Evolutionary conservation across 2,888 invertebrate species (phyloP), one percentile per base, ranked within the genome.

Genomic region (Acrobasis consociella): DNA sequence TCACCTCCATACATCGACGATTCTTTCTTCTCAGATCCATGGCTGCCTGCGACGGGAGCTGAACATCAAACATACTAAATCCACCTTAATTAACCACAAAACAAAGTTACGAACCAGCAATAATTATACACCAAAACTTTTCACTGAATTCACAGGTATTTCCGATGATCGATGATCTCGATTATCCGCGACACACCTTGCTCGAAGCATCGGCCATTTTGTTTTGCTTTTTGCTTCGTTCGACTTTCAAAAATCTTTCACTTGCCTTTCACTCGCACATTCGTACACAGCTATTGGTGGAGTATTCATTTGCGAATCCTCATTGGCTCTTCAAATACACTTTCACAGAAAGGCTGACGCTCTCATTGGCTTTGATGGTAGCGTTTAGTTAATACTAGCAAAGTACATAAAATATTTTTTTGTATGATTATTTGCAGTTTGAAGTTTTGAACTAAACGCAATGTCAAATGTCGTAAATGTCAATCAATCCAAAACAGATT

Each of bases 71-170:
- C 78, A 87, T 86, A 84, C 81, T 87, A 84, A 85, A 86, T 90
- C 82, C 91, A 91, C 89, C 86, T 89, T 87, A 91, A 84, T 79
- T 83, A 84, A 89, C 84, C 91, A 91, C 91, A 91, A 91, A 83
- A 88, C 87, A 90, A 91, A 85, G 91, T 91, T 91, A 91, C 91
- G 91, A 87, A 91, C 91, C 91, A 91, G 91, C 75, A 82, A 75
- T 81, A 83, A 72, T 77, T 22, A 80, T 82, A 89, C 91, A 91
- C 91, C 89, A 80, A 82, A 88, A 89, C 88, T 86, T 83, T 91
- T 86, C 91, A 91, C 91, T 85, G 89, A 86, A 88, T 89, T 88
- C 83, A 84, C 86, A 75, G 83, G 80, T 79, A 79, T 76, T 78
- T 79, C 73, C 74, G 86, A 80, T 76, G 84, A 76, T 73, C 75